Percentiles rank a stretch among this genome's conserved stretches.
These are phyloP conservation scores for Aporrectodea caliginosa DNA, from an alignment of 1,140 invertebrate genomes.

Conservation along the genomic window DNA sequence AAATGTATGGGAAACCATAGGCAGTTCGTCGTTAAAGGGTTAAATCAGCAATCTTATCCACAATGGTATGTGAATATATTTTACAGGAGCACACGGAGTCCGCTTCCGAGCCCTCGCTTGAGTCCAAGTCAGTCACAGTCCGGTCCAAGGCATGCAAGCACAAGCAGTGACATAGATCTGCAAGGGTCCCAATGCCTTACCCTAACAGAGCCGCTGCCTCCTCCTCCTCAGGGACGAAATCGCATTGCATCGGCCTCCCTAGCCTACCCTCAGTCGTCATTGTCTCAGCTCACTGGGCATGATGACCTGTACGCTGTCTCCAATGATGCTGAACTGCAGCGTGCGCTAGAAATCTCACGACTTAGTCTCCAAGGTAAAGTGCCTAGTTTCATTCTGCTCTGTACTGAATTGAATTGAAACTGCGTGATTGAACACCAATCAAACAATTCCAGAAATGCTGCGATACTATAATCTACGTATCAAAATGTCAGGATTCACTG, in stretches of 20 bases:
- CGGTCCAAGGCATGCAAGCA: conserved; percentile 1
- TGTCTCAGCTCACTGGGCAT: neutral
- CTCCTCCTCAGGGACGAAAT: neutral
- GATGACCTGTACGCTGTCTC: conserved; percentile 34
- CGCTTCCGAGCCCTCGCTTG: neutral
- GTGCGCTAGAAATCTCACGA: conserved; percentile 40
- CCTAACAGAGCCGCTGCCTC: neutral
- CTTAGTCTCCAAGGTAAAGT: conserved; percentile 37
- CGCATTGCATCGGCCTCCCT: neutral
- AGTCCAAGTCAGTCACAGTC: conserved; percentile 4
- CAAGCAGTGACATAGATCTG: neutral
- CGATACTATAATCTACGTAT: no score
- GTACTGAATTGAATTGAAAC: no score
- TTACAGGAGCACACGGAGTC: conserved; percentile 5
- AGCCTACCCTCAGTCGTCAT: neutral
- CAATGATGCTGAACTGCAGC: conserved; percentile 39
- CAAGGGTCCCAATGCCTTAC: neutral
- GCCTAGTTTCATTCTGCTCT: no score
- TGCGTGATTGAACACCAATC: no score
- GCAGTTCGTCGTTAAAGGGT: no score
- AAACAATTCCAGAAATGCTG: no score
- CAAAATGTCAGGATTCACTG: no score
- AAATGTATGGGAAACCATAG: no score
- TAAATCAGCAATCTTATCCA: no score
- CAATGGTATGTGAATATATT: no score